phyloP scores from a whole-genome alignment of 2,113 vertebrate genomes.

The Mus spicilegus region DNA sequence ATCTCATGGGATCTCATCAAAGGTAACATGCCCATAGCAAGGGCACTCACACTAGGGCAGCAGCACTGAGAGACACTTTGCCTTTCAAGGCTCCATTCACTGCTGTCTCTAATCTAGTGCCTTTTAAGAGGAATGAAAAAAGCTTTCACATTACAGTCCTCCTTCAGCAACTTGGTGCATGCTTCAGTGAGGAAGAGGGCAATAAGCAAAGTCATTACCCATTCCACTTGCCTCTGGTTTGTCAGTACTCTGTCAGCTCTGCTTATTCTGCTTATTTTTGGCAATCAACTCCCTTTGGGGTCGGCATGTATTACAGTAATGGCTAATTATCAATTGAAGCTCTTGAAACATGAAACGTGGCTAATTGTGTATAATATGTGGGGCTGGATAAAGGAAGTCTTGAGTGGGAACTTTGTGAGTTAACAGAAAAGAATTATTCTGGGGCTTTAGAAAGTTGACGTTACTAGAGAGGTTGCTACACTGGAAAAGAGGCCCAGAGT shows the following conservation, averaged over 20 bases:
- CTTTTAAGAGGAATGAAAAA: conserved; percentile 73
- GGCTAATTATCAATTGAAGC: conserved; percentile 70
- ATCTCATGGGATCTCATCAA: conserved; percentile 51
- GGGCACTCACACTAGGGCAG: conserved; percentile 46
- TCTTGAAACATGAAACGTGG: conserved; percentile 63
- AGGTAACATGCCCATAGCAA: conserved; percentile 73
- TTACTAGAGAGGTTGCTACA: conserved; percentile 39
- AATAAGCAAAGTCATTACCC: conserved; percentile 60
- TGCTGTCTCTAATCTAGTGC: conserved; percentile 66
- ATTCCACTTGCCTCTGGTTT: conserved; percentile 71
- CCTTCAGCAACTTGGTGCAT: conserved; percentile 71
- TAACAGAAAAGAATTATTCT: conserved; percentile 71
- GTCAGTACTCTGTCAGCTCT: conserved; percentile 58
- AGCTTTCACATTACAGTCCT: conserved; percentile 67
- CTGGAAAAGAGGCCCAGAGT: background rate
- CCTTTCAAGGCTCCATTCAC: conserved; percentile 72
- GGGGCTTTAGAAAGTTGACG: conserved; percentile 12
- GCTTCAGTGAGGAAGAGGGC: conserved; percentile 69
- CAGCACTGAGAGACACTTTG: conserved; percentile 55
- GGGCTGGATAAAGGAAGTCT: conserved; percentile 52
- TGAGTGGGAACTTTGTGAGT: conserved; percentile 50
- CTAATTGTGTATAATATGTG: conserved; percentile 67
- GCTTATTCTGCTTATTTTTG: conserved; percentile 77
- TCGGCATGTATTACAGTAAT: conserved; percentile 36
- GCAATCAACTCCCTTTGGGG: conserved; percentile 61